Evolutionary conservation across 1,140 invertebrate species (phyloP).

Genomic region (Ceratosolen fusciceps): DNA sequence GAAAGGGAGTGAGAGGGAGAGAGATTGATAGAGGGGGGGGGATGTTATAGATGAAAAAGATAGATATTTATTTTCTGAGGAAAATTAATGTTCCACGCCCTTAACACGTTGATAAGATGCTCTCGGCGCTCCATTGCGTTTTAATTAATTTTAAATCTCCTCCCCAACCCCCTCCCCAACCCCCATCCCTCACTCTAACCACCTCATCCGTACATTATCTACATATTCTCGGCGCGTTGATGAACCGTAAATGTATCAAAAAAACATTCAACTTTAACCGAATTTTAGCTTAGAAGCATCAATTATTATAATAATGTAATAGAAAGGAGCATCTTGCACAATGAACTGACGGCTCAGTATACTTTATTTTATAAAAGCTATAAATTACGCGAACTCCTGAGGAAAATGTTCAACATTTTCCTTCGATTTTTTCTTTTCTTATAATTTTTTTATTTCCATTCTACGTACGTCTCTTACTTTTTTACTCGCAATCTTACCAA

Average conservation of each 20-base stretch:
- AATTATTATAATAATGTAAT: neutral
- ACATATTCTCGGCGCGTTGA: neutral
- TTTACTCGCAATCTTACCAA: neutral
- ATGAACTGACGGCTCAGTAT: neutral
- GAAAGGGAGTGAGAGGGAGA: too few species aligned
- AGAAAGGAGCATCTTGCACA: neutral
- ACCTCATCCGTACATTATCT: too few species aligned
- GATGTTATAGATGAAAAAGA: neutral
- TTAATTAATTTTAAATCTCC: neutral
- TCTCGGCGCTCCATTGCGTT: neutral
- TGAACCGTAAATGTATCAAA: neutral
- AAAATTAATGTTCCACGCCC: neutral
- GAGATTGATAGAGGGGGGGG: neutral
- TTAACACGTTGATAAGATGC: neutral
- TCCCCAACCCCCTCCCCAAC: too few species aligned
- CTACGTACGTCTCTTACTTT: too few species aligned
- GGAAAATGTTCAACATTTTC: neutral
- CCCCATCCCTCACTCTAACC: too few species aligned
- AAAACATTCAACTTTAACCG: neutral
- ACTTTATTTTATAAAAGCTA: neutral
- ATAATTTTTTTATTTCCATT: too few species aligned
- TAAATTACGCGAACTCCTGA: neutral
- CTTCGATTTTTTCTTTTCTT: too few species aligned
- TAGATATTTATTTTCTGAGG: constrained; percentile 16
- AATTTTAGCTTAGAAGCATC: neutral